Base-by-base conservation (phyloP, 2,888 invertebrate species). In the Euproctis similis region DNA sequence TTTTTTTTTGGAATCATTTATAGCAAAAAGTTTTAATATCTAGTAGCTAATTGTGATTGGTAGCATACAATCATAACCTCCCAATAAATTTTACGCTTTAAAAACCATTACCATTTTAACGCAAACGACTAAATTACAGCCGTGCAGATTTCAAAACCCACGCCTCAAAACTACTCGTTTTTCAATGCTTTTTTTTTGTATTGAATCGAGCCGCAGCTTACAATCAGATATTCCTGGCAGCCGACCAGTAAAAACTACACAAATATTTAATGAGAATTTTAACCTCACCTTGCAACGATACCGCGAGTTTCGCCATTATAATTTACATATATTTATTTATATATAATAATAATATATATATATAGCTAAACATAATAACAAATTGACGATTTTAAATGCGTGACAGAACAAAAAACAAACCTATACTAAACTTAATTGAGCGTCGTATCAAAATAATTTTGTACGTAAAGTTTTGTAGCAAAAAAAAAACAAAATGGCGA, bases 201-300 rank as follows among this genome's bases (percentile, higher is more conserved):
- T 43, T 43, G 44, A 47, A 50, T 49, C 36, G 34, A 39, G 45
- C 46, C 40, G 38, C 46, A 33, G 38, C 42, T 25, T 59, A 56
- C 53, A 58, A 64, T 64, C 62, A 50, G 58, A 63, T 63, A 59
- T 58, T 62, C 42, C 55, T 49, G 53, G 53, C 58, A 51, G 52
- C 53, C 52, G 59, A 65, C 62, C 56, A 42, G 53, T 55, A 65
- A 69, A 68, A 68, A 58, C 41, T 53, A 48, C 37, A 55, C 54
- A 42, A 42, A 46, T 43, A 52, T 51, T 53, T 61, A 61, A 70
- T 66, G 65, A 53, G 66, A 67, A 59, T 56, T 62, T 64, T 66
- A 63, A 69, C 63, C 63, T 55, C 47, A 39, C 27, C 32, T 31
- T 42, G 36, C 32, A 41, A 30, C 31, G 29, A 37, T 33, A 34